These are phyloP conservation scores for Pipa parva DNA, from an alignment of 2,113 vertebrate species.

Conservation along the genomic window DNA sequence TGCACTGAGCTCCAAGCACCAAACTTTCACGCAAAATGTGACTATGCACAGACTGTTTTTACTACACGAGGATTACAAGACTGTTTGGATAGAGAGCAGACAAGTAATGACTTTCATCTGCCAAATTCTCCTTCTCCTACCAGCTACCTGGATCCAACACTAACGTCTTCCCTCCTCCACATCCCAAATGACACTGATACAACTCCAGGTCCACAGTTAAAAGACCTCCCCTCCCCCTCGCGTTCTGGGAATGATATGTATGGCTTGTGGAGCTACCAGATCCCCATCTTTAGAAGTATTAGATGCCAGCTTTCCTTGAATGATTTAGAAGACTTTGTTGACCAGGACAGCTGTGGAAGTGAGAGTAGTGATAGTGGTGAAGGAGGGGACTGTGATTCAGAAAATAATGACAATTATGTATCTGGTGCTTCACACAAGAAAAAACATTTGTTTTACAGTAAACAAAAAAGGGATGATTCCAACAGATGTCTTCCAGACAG, in stretches of 20 bases:
- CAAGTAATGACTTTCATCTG: neutral
- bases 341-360: constrained; percentile 44
- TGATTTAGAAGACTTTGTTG: constrained; percentile 46
- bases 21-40: neutral
- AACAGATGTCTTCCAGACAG: neutral
- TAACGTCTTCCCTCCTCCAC: constrained; percentile 2
- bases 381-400: constrained; percentile 34
- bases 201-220: constrained; percentile 14
- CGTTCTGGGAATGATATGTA: neutral
- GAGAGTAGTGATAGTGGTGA: constrained; percentile 40
- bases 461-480: neutral
- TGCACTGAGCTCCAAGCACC: neutral
- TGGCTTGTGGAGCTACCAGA: neutral
- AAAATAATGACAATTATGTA: constrained; percentile 9
- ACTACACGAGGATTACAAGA: neutral
- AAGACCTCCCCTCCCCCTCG: constrained; percentile 2
- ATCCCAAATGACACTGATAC: constrained; percentile 5
- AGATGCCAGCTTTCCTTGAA: constrained; percentile 57
- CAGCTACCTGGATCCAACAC: constrained; percentile 1
- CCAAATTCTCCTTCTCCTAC: neutral
- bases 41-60: neutral
- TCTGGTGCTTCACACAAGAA: constrained; percentile 24
- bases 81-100: neutral
- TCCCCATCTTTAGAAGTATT: constrained; percentile 60
- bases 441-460: neutral